Evolutionary conservation across 30 jellyfish, hydroid and myxozoan species (phyloP).

Genomic region (Chironex yamaguchii): DNA sequence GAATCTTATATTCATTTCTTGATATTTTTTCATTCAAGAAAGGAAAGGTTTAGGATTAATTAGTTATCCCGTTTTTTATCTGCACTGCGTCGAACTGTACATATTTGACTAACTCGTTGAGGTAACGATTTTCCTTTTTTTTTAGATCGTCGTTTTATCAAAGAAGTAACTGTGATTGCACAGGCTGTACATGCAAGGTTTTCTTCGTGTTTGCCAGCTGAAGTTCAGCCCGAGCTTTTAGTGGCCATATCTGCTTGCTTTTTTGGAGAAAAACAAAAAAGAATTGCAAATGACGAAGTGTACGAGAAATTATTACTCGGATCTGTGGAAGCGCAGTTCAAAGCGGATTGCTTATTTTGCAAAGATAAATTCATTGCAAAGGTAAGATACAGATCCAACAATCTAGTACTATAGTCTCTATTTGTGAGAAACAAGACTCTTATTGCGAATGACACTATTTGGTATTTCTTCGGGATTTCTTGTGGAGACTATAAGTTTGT

Average conservation of each 20-base stretch:
- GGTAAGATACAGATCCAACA: too few species aligned
- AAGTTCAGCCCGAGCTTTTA: neutral
- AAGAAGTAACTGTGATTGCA: neutral
- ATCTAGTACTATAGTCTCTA: too few species aligned
- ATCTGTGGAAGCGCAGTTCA: slow-evolving; percentile 71
- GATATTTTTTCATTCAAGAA: too few species aligned
- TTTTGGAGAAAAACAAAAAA: neutral
- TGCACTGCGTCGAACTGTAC: too few species aligned
- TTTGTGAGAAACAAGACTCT: too few species aligned
- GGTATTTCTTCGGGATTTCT: too few species aligned
- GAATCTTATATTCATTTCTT: too few species aligned
- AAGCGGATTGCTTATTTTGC: slow-evolving; percentile 55
- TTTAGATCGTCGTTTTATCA: neutral
- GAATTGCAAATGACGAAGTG: neutral
- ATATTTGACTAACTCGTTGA: too few species aligned
- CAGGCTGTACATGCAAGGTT: neutral
- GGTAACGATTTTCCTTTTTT: neutral
- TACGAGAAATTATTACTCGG: slow-evolving; percentile 48
- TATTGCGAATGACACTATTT: too few species aligned
- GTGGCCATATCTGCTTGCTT: neutral
- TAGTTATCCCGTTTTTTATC: too few species aligned
- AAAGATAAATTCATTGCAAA: slow-evolving; percentile 60
- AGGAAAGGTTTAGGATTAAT: too few species aligned
- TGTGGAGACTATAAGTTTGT: too few species aligned
- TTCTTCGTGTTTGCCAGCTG: neutral